These are phyloP conservation scores for Erannis defoliaria DNA, from an alignment of 2,888 invertebrate genomes.

Conservation along the genomic window DNA sequence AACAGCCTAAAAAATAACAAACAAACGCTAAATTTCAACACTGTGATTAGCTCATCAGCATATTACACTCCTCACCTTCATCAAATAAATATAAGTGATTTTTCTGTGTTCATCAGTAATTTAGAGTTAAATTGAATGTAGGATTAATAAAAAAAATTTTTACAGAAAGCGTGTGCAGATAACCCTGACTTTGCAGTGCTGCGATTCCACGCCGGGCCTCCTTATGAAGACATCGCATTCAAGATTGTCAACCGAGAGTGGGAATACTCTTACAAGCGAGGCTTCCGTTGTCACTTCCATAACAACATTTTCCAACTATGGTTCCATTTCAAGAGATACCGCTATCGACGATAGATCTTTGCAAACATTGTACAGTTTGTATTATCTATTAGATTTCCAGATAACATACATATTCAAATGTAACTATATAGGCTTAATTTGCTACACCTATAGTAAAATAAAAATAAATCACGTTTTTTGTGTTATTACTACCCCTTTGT, in stretches of 20 bases:
- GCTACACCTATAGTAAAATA: too few species aligned
- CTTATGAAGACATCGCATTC: constrained; percentile 99
- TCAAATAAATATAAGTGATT: neutral
- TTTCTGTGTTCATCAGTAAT: neutral
- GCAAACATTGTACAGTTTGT: neutral
- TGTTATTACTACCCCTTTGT: neutral
- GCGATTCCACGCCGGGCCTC: constrained; percentile 98
- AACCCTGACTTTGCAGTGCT: constrained; percentile 98
- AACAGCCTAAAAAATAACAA: too few species aligned
- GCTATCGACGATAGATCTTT: constrained; percentile 92
- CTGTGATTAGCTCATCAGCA: too few species aligned
- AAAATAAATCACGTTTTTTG: neutral
- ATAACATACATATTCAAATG: too few species aligned
- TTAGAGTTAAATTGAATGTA: neutral
- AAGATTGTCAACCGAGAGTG: constrained; percentile 99
- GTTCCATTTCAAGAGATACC: constrained; percentile 99
- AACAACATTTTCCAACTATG: constrained; percentile 99
- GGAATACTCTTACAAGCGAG: constrained; percentile 99
- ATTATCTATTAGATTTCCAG: neutral
- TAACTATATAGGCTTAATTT: too few species aligned
- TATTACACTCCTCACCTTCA: too few species aligned
- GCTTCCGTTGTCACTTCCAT: constrained; percentile 99
- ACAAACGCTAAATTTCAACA: too few species aligned
- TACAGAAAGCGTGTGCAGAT: constrained; percentile 95
- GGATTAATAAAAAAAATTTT: constrained; percentile 35